Percentiles rank a stretch among this genome's conserved stretches.
Evolutionary conservation across 2,113 vertebrate genomes (phyloP).

Genomic region (Cinclus mexicanus): DNA sequence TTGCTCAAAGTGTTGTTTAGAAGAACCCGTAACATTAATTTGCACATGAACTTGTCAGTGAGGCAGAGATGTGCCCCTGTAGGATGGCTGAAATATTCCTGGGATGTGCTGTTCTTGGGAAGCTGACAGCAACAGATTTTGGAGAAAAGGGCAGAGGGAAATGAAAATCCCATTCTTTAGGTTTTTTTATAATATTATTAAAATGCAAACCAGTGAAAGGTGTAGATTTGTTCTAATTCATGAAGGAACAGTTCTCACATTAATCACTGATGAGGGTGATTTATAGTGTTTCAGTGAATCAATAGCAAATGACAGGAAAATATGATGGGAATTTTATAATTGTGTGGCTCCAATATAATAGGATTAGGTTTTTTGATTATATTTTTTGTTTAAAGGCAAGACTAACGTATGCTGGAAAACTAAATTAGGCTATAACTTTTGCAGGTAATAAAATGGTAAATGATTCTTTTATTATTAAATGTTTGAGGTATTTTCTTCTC

Average conservation of each 20-base stretch:
- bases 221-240: neutral
- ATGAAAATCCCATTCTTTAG: neutral
- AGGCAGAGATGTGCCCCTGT: neutral
- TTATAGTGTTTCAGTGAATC: neutral
- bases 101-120: neutral
- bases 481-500: neutral
- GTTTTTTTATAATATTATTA: neutral
- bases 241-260: neutral
- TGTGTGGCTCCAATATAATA: neutral
- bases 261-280: neutral
- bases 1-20: neutral
- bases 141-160: neutral
- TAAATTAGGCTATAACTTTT: neutral
- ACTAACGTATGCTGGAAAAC: neutral
- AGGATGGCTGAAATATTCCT: neutral
- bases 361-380: neutral
- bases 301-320: neutral
- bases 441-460: neutral
- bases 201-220: neutral
- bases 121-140: neutral
- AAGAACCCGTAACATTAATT: neutral
- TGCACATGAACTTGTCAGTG: fast-evolving
- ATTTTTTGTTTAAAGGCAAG: neutral
- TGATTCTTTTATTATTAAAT: neutral
- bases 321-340: neutral